These are phyloP conservation scores for Conus betulinus DNA, from an alignment of 1,140 invertebrate genomes.

Conservation along the genomic window DNA sequence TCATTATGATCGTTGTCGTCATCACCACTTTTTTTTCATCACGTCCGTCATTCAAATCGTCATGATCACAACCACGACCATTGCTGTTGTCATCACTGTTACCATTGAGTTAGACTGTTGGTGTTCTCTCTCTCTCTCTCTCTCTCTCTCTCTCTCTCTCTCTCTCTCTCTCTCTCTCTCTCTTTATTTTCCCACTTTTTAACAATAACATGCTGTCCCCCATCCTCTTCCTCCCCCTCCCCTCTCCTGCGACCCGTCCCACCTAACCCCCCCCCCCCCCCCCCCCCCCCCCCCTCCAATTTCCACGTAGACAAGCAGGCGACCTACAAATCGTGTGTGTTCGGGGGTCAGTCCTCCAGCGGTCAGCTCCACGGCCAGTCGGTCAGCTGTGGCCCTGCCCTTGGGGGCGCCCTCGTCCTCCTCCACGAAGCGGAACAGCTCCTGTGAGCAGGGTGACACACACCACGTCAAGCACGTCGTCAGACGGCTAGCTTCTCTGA, in stretches of 20 bases:
- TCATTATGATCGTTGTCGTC: not conserved
- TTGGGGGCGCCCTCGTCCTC: constrained; percentile 57
- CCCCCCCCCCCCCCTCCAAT: not conserved
- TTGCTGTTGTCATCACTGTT: not conserved
- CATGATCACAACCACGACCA: not conserved
- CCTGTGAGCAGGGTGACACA: constrained; percentile 48
- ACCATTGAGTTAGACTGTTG: not conserved
- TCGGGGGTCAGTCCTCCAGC: constrained; percentile 73
- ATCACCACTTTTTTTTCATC: not conserved
- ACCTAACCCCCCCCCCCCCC: not conserved
- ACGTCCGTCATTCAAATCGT: too few species aligned
- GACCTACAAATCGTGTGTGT: constrained; percentile 69
- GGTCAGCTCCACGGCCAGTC: constrained; percentile 70
- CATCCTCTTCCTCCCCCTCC: not conserved
- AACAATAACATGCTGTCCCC: not conserved
- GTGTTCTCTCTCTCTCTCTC: too few species aligned
- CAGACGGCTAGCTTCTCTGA: not conserved
- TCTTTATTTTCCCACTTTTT: too few species aligned
- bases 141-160: too few species aligned
- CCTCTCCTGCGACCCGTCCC: not conserved
- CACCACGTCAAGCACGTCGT: too few species aligned
- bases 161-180: too few species aligned
- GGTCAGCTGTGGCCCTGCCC: constrained; percentile 64
- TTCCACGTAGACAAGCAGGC: not conserved
- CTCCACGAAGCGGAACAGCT: constrained; percentile 70